Conservation (phyloP, 2,797 vertebrate species). For the Gallirallus australis region DNA sequence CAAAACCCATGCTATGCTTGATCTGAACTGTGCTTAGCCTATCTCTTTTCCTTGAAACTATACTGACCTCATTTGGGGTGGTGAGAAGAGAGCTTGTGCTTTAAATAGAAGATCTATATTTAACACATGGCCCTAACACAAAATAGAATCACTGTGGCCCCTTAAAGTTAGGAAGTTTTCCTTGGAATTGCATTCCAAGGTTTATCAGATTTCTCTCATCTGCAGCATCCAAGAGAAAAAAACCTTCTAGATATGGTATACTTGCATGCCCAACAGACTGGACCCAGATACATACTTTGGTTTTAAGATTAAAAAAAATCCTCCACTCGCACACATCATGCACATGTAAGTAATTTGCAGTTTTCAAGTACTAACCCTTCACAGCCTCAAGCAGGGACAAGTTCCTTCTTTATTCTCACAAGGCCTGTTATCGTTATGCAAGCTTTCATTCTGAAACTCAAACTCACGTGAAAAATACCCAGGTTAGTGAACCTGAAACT, state of each 20-base stretch:
- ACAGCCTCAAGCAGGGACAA: neutral
- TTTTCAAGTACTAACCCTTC: neutral
- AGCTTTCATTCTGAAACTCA: slow-evolving; percentile 32
- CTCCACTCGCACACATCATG: neutral
- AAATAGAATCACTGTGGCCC: neutral
- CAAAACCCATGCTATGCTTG: neutral
- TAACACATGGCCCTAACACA: neutral
- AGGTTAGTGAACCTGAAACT: slow-evolving; percentile 18
- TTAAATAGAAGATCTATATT: slow-evolving; percentile 38
- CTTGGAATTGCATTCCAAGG: slow-evolving; percentile 16
- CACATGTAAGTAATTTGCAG: slow-evolving; percentile 9
- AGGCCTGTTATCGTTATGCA: neutral
- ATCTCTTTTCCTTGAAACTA: neutral
- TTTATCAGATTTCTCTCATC: slow-evolving; percentile 32
- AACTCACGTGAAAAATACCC: neutral
- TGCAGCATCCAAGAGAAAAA: neutral
- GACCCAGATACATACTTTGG: neutral
- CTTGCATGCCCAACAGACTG: neutral
- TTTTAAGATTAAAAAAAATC: slow-evolving; percentile 15
- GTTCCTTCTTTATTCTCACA: neutral
- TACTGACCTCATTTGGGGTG: neutral
- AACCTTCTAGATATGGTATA: neutral
- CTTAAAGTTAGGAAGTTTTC: slow-evolving; percentile 4
- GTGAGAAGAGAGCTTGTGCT: neutral
- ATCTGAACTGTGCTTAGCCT: neutral